phyloP scores from a whole-genome alignment of 2,797 vertebrate genomes.

The Brotogeris chrysoptera region DNA sequence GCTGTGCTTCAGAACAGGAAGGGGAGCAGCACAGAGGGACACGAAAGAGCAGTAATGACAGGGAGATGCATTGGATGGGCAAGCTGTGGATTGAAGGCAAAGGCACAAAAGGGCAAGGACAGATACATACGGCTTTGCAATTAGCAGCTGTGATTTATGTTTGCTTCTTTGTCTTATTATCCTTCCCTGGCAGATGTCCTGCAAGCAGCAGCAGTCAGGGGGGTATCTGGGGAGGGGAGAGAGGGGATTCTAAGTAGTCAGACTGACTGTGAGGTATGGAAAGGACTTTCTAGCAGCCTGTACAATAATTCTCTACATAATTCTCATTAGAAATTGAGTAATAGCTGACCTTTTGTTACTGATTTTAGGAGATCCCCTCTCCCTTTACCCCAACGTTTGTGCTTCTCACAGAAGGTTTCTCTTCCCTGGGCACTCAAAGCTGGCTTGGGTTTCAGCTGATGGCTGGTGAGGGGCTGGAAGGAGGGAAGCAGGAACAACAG shows the following conservation, averaged over 20 bases:
- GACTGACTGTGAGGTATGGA: neutral
- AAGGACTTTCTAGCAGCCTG: neutral
- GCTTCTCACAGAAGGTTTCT: neutral
- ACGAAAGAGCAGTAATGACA: neutral
- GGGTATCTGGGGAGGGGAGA: neutral
- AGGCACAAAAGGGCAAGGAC: conserved; percentile 28
- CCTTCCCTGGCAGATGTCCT: conserved; percentile 26
- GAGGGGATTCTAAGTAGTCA: neutral
- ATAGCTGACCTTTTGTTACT: neutral
- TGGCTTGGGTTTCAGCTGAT: neutral
- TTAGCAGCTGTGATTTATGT: conserved; percentile 41
- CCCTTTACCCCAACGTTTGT: neutral
- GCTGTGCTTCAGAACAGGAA: neutral
- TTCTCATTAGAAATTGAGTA: neutral
- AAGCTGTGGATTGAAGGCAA: neutral
- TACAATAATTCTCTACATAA: neutral
- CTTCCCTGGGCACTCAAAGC: neutral
- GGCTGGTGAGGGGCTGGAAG: neutral
- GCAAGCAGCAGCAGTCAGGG: neutral
- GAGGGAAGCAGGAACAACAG: neutral
- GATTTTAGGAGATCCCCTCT: neutral
- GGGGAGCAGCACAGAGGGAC: neutral
- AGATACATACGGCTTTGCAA: neutral
- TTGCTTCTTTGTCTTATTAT: neutral
- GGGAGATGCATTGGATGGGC: neutral